Evolutionary conservation across 1,140 invertebrate species (phyloP), one percentile per base, ranked within the genome.

Genomic region (Chymomyza costata): DNA sequence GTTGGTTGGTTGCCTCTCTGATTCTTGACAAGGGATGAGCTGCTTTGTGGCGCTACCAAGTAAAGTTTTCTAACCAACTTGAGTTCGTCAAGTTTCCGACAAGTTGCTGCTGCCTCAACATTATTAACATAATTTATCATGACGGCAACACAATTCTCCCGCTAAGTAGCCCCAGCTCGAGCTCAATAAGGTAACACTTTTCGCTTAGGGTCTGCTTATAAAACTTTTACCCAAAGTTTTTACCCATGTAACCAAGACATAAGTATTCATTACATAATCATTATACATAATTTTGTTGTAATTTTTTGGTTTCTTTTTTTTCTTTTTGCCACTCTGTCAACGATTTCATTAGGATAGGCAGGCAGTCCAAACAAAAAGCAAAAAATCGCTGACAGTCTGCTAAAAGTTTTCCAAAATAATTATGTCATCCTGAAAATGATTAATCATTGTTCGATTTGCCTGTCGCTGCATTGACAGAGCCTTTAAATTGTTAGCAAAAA

Each of bases 71-170:
- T 45, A 25, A 39, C 14, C 13, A 70, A 78, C 43, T 78, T 78
- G 62, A 21, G 53, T 31, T 45, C n/a, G 63, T 45, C 70, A 76
- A 76, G 52, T 78, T 78, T 70, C 21, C 45, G 47, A 44, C 61
- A 71, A 70, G 50, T 70, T 74, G 56, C 62, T n/a, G n/a, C 51
- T 52, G 54, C n/a, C 55, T 45, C 52, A 62, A 54, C 73, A 62
- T 78, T 78, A 80, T 78, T 78, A 78, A 78, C 71, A 78, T 78
- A 78, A 80, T 78, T 78, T 78, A 78, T 78, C 71, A 78, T 62
- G 73, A 80, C 70, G 50, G 71, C 70, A 55, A 65, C 73, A 76
- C 57, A 59, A 65, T 14, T 40, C 44, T 46, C 48, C 45, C 53
- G 44, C 50, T 21, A 18, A 49, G 47, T 44, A 55, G 68, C 67